Evolutionary conservation across 2,797 vertebrate species (phyloP).

Genomic region (Poeciliopsis gracilis): DNA sequence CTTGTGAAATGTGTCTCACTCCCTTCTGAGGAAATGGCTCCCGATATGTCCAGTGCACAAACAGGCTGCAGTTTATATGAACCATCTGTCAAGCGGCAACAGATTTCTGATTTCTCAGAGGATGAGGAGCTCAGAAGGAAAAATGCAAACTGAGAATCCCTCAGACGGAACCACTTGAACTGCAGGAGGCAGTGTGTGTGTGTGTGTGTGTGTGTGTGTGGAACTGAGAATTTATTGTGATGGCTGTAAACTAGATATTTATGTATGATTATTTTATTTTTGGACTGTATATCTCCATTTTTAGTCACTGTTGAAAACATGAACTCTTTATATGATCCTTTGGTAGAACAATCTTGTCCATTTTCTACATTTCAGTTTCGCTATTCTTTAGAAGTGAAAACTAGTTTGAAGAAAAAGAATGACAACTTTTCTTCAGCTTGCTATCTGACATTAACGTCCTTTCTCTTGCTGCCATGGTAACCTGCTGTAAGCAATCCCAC

Average conservation of each 20-base stretch:
- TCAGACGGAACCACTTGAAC: background rate
- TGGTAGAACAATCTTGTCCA: background rate
- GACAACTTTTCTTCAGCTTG: background rate
- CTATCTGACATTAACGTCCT: background rate
- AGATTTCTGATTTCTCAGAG: constrained; percentile 14
- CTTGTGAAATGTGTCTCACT: constrained; percentile 1
- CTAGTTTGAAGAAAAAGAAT: background rate
- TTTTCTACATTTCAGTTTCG: background rate
- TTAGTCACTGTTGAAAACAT: background rate
- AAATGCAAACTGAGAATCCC: constrained; percentile 1
- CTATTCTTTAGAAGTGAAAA: background rate
- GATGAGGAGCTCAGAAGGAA: constrained; percentile 11
- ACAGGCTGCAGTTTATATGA: background rate
- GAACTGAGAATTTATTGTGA: constrained; percentile 1
- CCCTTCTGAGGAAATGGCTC: background rate
- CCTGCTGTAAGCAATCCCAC: background rate
- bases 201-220: too few species aligned
- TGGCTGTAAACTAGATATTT: background rate
- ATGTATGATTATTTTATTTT: background rate
- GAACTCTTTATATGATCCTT: background rate
- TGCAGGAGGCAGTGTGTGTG: background rate
- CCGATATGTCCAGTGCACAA: constrained; percentile 7
- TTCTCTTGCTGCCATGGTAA: background rate
- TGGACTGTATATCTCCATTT: background rate
- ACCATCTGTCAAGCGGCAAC: background rate